Evolutionary conservation across 2,888 invertebrate species (phyloP).

Genomic region (Anodontia alba): DNA sequence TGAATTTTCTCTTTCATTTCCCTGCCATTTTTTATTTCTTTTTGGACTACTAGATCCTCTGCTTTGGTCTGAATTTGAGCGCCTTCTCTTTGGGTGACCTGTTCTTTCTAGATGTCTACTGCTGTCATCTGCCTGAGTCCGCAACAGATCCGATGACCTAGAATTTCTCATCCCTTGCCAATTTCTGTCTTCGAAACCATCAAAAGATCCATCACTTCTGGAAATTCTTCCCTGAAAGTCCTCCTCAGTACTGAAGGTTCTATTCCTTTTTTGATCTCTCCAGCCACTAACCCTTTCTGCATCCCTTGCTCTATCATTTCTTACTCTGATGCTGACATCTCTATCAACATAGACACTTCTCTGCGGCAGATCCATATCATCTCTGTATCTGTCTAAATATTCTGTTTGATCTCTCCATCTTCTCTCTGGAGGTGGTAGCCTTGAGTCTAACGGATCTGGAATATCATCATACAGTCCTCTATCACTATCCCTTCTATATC

Average conservation of each 20-base stretch:
- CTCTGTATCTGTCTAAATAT: neutral
- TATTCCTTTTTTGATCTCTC: neutral
- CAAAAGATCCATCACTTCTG: neutral
- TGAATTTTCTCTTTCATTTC: conserved; percentile 10
- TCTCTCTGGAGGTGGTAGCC: neutral
- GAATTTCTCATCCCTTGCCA: neutral
- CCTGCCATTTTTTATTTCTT: conserved; percentile 27
- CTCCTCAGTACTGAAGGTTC: too few relatives aligned
- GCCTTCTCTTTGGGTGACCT: neutral
- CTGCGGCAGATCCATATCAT: neutral
- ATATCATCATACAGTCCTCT: neutral
- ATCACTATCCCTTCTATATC: neutral
- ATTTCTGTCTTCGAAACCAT: neutral
- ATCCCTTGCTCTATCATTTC: neutral
- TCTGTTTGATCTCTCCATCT: neutral
- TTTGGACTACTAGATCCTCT: neutral
- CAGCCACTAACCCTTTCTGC: neutral
- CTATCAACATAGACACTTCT: neutral
- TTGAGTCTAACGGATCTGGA: neutral
- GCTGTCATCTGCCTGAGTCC: neutral
- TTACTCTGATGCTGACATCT: neutral
- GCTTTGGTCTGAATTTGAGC: neutral
- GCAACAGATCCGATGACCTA: neutral
- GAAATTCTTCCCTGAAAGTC: neutral
- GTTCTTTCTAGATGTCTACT: neutral